These are phyloP conservation scores for Trachops cirrhosus DNA, from an alignment of 2,797 vertebrate genomes.

Conservation along the genomic window DNA sequence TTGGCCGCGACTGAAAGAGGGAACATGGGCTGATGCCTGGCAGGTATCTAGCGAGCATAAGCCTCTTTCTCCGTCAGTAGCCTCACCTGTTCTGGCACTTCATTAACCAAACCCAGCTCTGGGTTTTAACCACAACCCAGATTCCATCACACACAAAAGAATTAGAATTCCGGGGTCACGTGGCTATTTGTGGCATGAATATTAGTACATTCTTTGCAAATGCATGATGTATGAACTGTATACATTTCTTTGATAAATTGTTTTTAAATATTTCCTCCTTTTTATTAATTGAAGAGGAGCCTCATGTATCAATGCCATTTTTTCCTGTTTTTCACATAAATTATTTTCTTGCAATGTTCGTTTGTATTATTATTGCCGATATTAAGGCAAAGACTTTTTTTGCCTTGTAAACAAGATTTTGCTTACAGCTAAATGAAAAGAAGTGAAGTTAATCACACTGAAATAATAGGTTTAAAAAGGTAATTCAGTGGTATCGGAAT, in stretches of 20 bases:
- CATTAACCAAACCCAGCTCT: slow-evolving; percentile 49
- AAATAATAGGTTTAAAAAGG: slow-evolving; percentile 90
- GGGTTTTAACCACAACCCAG: slow-evolving; percentile 57
- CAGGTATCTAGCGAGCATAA: neutral
- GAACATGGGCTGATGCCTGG: neutral
- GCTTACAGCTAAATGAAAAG: slow-evolving; percentile 88
- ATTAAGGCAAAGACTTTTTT: slow-evolving; percentile 85
- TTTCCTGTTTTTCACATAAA: slow-evolving; percentile 93
- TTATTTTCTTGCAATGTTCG: slow-evolving; percentile 88
- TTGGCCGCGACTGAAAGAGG: neutral
- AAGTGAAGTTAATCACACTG: slow-evolving; percentile 88
- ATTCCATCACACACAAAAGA: slow-evolving; percentile 81
- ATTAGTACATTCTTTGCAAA: slow-evolving; percentile 91
- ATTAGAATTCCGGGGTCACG: slow-evolving; percentile 82
- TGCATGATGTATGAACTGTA: slow-evolving; percentile 95
- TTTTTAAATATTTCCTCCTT: slow-evolving; percentile 98
- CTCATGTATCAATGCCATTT: slow-evolving; percentile 98
- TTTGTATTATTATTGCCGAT: slow-evolving; percentile 88
- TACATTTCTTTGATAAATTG: slow-evolving; percentile 94
- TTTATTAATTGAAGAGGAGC: slow-evolving; percentile 98
- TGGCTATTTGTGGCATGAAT: slow-evolving; percentile 88
- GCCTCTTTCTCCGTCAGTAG: neutral
- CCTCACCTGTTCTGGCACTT: neutral
- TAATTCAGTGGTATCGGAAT: slow-evolving; percentile 86
- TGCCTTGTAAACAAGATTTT: slow-evolving; percentile 88